Percentiles rank a stretch among this genome's conserved stretches.
Evolutionary conservation across 2,797 vertebrate species (phyloP).

Genomic region (Macrochelys suwanniensis): DNA sequence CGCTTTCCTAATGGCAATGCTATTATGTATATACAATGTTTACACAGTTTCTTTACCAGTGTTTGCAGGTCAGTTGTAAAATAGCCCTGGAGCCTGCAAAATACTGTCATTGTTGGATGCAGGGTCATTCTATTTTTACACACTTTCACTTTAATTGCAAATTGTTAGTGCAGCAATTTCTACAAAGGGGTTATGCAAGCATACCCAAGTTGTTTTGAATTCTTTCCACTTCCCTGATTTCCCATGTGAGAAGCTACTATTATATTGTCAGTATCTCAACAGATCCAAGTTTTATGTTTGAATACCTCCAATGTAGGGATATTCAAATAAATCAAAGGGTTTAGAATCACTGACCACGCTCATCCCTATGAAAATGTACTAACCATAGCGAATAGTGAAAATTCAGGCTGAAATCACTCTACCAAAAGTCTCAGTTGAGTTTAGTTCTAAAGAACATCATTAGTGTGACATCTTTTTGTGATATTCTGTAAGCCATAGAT

Average conservation of each 20-base stretch:
- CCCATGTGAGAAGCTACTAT: slow-evolving; percentile 69
- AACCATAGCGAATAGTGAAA: slow-evolving; percentile 48
- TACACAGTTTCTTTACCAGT: not conserved
- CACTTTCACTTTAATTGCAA: slow-evolving; percentile 73
- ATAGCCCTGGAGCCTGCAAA: slow-evolving; percentile 24
- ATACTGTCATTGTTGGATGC: slow-evolving; percentile 45
- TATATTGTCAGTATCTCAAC: slow-evolving; percentile 63
- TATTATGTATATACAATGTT: not conserved
- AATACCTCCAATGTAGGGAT: slow-evolving; percentile 32
- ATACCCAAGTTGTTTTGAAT: slow-evolving; percentile 74
- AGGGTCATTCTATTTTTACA: slow-evolving; percentile 57
- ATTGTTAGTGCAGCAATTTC: slow-evolving; percentile 64
- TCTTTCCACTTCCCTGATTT: slow-evolving; percentile 77
- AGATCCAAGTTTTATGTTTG: slow-evolving; percentile 58
- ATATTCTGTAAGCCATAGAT: slow-evolving; percentile 4
- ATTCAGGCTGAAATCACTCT: slow-evolving; percentile 45
- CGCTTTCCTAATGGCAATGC: not conserved
- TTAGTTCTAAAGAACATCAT: slow-evolving; percentile 61
- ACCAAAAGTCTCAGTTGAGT: slow-evolving; percentile 54
- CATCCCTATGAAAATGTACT: not conserved
- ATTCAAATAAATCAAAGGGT: not conserved
- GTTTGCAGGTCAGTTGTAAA: slow-evolving; percentile 33
- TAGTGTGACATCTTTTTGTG: slow-evolving; percentile 60
- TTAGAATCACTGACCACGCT: slow-evolving; percentile 61
- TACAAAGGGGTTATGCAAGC: slow-evolving; percentile 76